Evolutionary conservation across 2,888 invertebrate species (phyloP), one percentile per base, ranked within the genome.

Genomic region (Macropis europaea): DNA sequence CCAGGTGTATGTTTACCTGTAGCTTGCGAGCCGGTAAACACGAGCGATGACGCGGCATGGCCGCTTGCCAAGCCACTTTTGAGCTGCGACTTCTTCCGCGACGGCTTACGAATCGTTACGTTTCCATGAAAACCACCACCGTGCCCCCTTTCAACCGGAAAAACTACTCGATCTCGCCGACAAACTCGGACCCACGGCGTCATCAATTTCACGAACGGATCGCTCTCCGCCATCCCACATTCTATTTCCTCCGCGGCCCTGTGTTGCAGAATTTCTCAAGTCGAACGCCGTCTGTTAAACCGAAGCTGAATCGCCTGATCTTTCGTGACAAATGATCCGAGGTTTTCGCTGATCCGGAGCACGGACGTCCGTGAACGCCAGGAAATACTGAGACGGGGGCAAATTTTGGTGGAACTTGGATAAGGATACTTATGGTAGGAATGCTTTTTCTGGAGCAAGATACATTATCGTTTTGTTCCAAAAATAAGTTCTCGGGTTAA

Each of bases 1-100:
- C 53, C 78, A 72, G 76, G 69, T 75, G 80, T 66, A 66, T 77
- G 82, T 82, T 79, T 83, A 85, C 83, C 84, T 85, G 84, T 81
- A 75, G 76, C 79, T n/a, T 71, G 76, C 50, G 32, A 54, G 61
- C 72, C 64, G 57, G 70, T 68, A 61, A 67, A 70, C 77, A 77
- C 79, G 71, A 81, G 74, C 45, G 82, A 80, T 80, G 85, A 83
- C 82, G 83, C 72, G 67, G 67, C 52, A 50, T 85, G 85, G 85
- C 85, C 48, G 11, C 38, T 7, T 71, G 84, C 85, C 85, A 85
- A 79, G 66, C 59, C 70, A 76, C 81, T 81, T 80, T 84, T 79
- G 72, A 75, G 73, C 73, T 53, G 59, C 60, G 69, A 77, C 40
- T 69, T 64, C 56, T 45, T 36, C 53, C 42, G 36, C 56, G 63